These are phyloP conservation scores for Thymelicus acteon DNA, from an alignment of 2,888 invertebrate species.

Conservation along the genomic window DNA sequence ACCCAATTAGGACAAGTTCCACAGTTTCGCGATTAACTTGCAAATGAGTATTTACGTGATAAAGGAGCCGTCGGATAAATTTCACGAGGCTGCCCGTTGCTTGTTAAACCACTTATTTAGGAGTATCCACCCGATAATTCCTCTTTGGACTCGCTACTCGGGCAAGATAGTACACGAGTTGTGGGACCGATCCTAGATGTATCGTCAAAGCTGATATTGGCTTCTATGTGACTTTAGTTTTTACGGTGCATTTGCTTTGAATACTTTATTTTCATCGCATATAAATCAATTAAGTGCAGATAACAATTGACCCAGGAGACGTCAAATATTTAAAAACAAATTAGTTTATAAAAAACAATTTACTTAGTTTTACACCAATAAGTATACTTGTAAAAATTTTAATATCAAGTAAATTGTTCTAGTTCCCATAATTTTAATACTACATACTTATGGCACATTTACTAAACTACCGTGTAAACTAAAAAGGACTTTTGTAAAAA, in stretches of 20 bases:
- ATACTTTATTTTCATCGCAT: neutral
- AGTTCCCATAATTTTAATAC: too few relatives aligned
- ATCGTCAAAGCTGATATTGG: neutral
- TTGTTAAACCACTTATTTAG: conserved; percentile 34
- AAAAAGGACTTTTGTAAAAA: too few relatives aligned
- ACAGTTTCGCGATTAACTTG: conserved; percentile 38
- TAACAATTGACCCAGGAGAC: too few relatives aligned
- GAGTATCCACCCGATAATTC: conserved; percentile 29
- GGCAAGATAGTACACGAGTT: conserved; percentile 9
- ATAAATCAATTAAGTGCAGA: too few relatives aligned
- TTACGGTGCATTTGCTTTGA: neutral
- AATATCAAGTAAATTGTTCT: too few relatives aligned
- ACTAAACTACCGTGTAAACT: too few relatives aligned
- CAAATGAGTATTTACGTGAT: conserved; percentile 38
- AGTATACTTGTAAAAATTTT: too few relatives aligned
- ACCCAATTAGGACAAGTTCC: conserved; percentile 35
- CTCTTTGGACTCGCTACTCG: conserved; percentile 8
- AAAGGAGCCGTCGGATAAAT: conserved; percentile 34
- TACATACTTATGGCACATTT: too few relatives aligned
- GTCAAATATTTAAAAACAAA: too few relatives aligned
- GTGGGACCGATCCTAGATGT: conserved; percentile 2
- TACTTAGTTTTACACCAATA: too few relatives aligned
- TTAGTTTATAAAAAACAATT: too few relatives aligned
- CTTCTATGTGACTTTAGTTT: neutral
- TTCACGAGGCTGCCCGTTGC: conserved; percentile 28